phyloP scores from a whole-genome alignment of 1,140 invertebrate genomes.

The Idris sp. region DNA sequence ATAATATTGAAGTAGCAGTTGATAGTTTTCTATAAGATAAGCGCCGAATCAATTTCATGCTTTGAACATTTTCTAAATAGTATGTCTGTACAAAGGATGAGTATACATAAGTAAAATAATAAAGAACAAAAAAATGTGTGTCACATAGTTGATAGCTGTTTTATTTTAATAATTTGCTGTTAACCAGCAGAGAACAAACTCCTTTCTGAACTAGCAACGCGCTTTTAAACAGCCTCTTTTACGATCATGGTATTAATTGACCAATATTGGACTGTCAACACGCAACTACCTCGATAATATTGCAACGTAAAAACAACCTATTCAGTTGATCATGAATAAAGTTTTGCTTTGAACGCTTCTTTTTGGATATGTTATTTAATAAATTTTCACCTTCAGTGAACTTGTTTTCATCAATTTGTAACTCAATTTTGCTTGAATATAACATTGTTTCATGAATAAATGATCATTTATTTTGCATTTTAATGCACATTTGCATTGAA shows the following conservation, averaged over 20 bases:
- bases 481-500: no score
- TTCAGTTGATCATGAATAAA: slow-evolving; percentile 1
- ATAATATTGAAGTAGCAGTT: no score
- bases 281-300: slow-evolving; percentile 21
- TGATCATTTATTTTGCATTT: no score
- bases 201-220: no score
- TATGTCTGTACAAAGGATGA: slow-evolving; percentile 4
- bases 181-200: no score
- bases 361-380: not conserved
- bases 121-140: slow-evolving; percentile 52
- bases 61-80: slow-evolving; percentile 32
- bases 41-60: no score
- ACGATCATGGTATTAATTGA: slow-evolving; percentile 42
- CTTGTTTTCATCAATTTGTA: no score
- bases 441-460: no score
- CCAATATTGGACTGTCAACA: slow-evolving; percentile 23
- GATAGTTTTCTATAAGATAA: no score
- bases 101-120: slow-evolving; percentile 39
- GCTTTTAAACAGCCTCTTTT: no score
- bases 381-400: not conserved
- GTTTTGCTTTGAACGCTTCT: slow-evolving; percentile 1
- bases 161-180: no score
- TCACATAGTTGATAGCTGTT: slow-evolving; percentile 57
- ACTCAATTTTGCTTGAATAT: no score
- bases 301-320: slow-evolving; percentile 35